Conservation (phyloP, 2,888 invertebrate species). For the Pyrochroa serraticornis region DNA sequence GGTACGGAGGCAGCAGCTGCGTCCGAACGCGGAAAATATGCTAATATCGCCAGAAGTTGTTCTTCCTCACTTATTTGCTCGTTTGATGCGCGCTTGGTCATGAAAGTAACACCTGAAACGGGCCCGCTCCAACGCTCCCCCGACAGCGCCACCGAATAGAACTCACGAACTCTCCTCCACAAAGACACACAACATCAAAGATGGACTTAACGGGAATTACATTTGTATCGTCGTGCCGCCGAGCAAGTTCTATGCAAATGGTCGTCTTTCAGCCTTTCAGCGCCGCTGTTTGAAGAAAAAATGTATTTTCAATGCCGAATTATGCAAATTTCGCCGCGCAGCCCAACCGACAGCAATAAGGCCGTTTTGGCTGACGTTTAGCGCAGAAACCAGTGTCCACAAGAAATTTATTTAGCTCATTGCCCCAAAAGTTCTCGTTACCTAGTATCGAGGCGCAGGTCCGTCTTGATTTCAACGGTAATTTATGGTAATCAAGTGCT, state of each 20-base stretch:
- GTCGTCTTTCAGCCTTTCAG: constrained; percentile 18
- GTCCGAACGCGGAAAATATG: constrained; percentile 48
- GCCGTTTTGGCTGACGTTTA: no score
- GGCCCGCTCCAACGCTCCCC: constrained; percentile 42
- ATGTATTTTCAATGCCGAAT: constrained; percentile 27
- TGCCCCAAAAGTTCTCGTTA: no score
- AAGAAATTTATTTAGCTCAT: no score
- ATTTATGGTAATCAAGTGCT: no score
- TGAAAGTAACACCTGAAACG: constrained; percentile 50
- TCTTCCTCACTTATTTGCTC: constrained; percentile 43
- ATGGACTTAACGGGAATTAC: constrained; percentile 44
- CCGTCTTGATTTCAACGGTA: no score
- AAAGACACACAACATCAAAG: constrained; percentile 45
- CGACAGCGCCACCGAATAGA: constrained; percentile 27
- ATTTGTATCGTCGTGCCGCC: constrained; percentile 41
- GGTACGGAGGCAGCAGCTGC: constrained; percentile 40
- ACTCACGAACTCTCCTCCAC: constrained; percentile 35
- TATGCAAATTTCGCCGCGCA: constrained; percentile 25
- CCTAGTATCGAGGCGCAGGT: no score
- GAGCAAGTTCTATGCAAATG: constrained; percentile 45
- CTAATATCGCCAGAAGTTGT: constrained; percentile 51
- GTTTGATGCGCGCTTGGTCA: constrained; percentile 46
- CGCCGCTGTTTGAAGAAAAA: constrained; percentile 9
- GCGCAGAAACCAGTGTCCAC: no score
- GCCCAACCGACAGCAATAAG: no score